Evolutionary conservation across 2,797 vertebrate genomes (phyloP).

Genomic region (Anniella stebbinsi): DNA sequence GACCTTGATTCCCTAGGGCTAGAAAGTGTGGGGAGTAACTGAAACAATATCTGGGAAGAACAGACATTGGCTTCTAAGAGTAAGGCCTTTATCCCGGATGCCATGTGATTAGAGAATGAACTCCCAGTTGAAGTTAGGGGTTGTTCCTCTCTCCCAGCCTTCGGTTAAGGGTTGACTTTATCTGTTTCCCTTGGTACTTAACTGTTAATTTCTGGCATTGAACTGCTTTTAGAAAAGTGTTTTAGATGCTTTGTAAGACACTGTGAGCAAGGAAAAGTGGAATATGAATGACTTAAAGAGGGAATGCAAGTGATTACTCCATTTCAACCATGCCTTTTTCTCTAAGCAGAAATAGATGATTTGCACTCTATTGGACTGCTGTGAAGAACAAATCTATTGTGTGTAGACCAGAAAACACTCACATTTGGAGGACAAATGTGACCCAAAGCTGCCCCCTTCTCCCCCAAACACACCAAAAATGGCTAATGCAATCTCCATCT

Average conservation of each 20-base stretch:
- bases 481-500: neutral
- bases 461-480: neutral
- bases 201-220: neutral
- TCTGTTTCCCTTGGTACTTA: neutral
- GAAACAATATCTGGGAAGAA: neutral
- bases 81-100: neutral
- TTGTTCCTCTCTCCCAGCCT: neutral
- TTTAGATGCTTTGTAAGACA: neutral
- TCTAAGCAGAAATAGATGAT: neutral
- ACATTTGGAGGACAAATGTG: neutral
- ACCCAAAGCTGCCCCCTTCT: no score
- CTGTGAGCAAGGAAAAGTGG: neutral
- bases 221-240: neutral
- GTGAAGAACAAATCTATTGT: neutral
- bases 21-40: no score
- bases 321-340: neutral
- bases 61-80: neutral
- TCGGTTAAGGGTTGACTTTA: neutral
- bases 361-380: neutral
- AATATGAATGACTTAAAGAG: neutral
- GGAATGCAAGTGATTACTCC: neutral
- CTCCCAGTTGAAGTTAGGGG: neutral
- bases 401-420: neutral
- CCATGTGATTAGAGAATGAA: neutral
- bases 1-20: neutral